Base-by-base conservation (phyloP, 2,888 invertebrate species). In the Amphipyra berbera region DNA sequence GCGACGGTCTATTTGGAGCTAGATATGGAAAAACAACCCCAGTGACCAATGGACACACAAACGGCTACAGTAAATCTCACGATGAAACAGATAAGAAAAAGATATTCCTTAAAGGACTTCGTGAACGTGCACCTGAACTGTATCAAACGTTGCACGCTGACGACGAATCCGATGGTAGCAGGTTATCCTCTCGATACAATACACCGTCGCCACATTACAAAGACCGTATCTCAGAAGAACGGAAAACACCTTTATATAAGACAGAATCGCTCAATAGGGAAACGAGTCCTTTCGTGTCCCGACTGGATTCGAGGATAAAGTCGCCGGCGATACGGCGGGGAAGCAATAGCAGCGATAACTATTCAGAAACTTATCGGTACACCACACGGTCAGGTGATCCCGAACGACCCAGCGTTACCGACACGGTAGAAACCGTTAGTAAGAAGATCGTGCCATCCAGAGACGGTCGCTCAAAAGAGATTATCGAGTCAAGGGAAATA, bases 41-140 rank as follows among this genome's bases (percentile, higher is more conserved):
- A 52, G 82, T 95, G 79, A 94, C 90, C 45, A 93, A 95, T 75
- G 95, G 95, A 47, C 91, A 94, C 60, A 84, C 89, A n/a, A 95
- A 94, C 58, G 95, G 95, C 33, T 92, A 90, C 68, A 88, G 78
- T 52, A 95, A 95, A 84, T 88, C 92, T 41, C 88, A 90, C 56
- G 94, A 95, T 42, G 94, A 94, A 65, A 92, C 95, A 0, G 96
- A 96, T 65, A 96, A 96, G 82, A 96, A 96, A 83, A 96, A 96
- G 79, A 91, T 96, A 56, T 97, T 97, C 87, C 88, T 97, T 75
- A 96, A 96, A 81, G 96, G 96, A n/a, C 87, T 97, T 10, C 95
- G 96, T 73, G 97, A 96, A 81, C 95, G 96, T 62, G 96, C 97
- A 0, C 97, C 97, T 5, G 97, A 97, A 82, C 90, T 97, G 35